Evolutionary conservation across 2,113 vertebrate genomes (phyloP), one percentile per base, ranked within the genome.

Genomic region (Dicerorhinus sumatrensis): DNA sequence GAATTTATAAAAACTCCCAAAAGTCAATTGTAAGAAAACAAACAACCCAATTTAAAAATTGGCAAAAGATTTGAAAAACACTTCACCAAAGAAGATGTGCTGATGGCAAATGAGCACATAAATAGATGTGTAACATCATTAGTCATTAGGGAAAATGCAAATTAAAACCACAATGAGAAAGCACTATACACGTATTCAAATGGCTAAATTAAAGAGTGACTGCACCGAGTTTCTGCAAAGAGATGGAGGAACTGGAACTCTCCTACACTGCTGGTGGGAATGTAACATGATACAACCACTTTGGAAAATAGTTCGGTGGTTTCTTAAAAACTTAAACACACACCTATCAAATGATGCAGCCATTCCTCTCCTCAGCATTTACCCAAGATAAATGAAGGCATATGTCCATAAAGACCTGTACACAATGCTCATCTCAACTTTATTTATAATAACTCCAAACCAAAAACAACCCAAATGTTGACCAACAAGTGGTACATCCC

Each of bases 11-110:
- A 80, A 69, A 75, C 42, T 36, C 65, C 67, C 25, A 73, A 67
- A 92, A 72, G 56, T 77, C 31, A 94, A 48, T 25, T 83, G 25
- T 87, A 92, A 31, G n/a, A 51, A 82, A 92, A 77, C 13, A 85
- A 79, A 89, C 10, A 48, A 54, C 13, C 33, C 67, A 72, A 72
- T 56, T 67, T 79, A 39, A 91, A 95, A 72, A 65, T 23, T 70
- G 46, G 54, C 73, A 70, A 70, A 95, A 69, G 20, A 84, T 88
- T 94, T 60, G 8, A 56, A 72, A 96, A 85, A 39, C 16, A 46
- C 25, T 62, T 82, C 21, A 81, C 9, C 54, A 69, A 79, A 42
- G 46, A 76, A 73, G 29, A 89, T 51, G 39, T 1, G 33, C 33
- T 29, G 1, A 39, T 39, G 60, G 46, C 46, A 63, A 65, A 36